Evolutionary conservation across 1,140 invertebrate genomes (phyloP).

Genomic region (Kradibia gibbosae): DNA sequence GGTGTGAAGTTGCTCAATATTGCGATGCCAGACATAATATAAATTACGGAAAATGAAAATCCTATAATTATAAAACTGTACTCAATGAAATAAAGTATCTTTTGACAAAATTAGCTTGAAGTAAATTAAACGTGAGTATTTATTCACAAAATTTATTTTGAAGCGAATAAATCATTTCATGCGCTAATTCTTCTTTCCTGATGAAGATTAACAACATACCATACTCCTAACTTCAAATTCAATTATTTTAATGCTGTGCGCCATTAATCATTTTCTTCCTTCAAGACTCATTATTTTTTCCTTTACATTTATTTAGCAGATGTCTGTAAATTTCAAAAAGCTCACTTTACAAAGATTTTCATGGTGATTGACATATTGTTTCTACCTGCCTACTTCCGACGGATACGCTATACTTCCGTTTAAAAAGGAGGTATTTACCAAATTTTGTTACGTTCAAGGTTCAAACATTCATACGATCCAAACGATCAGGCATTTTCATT

Average conservation of each 20-base stretch:
- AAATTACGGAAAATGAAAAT: background rate
- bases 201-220: constrained; percentile 2
- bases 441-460: constrained; percentile 21
- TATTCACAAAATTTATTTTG: background rate
- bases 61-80: background rate
- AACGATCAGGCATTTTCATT: background rate
- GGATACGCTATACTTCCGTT: background rate
- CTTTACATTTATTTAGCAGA: background rate
- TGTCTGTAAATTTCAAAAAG: background rate
- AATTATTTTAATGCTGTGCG: background rate
- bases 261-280: background rate
- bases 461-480: background rate
- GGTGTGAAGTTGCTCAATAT: background rate
- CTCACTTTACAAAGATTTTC: background rate
- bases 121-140: background rate
- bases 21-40: background rate
- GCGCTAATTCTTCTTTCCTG: constrained; percentile 2
- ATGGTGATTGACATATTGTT: background rate
- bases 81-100: background rate
- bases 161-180: background rate
- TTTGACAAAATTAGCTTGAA: background rate
- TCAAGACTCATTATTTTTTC: background rate
- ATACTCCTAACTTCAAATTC: background rate
- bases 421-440: constrained; percentile 25
- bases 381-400: background rate